Conservation (phyloP, 1,140 invertebrate species). For the Oreohelix idahoensis region DNA sequence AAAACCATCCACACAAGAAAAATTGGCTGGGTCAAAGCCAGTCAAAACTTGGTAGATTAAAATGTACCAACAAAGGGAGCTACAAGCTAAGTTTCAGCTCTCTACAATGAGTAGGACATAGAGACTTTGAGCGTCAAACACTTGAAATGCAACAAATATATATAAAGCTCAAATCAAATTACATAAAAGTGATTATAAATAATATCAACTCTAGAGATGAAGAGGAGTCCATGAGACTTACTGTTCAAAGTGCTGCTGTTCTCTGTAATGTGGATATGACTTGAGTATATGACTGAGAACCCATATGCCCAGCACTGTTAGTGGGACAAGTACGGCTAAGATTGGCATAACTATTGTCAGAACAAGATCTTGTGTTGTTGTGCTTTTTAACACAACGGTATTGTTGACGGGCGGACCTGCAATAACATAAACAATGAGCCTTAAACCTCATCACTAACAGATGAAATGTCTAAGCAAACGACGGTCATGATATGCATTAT, state of each 20-base stretch:
- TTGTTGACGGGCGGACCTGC: slow-evolving; percentile 7
- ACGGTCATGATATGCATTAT: too few species aligned
- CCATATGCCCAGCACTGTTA: slow-evolving; percentile 22
- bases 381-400: not conserved
- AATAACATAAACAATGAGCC: too few species aligned
- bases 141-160: not conserved
- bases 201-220: not conserved
- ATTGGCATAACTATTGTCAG: slow-evolving; percentile 35
- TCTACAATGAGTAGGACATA: too few species aligned
- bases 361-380: slow-evolving; percentile 9
- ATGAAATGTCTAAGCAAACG: too few species aligned
- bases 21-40: too few species aligned
- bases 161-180: too few species aligned
- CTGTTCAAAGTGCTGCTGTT: not conserved
- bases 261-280: not conserved
- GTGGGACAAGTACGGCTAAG: slow-evolving; percentile 14
- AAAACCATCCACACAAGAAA: too few species aligned
- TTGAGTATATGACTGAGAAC: slow-evolving; percentile 24
- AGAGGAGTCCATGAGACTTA: not conserved
- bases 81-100: too few species aligned
- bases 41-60: too few species aligned
- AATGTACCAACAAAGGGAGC: too few species aligned
- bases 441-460: too few species aligned
- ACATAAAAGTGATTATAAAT: too few species aligned
- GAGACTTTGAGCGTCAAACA: not conserved